Percentiles rank a stretch among this genome's conserved stretches.
Conservation (phyloP, 2,113 vertebrate species). For the Siniperca chuatsi region DNA sequence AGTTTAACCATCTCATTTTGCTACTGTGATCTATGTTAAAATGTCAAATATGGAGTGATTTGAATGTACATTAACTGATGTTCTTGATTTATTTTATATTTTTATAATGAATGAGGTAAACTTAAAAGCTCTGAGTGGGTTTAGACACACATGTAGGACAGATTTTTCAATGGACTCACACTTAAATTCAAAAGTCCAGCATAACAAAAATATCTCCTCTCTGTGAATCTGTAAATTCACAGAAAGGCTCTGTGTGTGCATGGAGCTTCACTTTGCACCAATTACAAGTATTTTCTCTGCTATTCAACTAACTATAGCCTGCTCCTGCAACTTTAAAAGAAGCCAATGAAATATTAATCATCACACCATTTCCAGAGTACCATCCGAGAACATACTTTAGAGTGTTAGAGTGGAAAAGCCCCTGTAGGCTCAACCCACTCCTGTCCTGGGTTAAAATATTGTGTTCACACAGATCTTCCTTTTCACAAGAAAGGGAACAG, state of each 20-base stretch:
- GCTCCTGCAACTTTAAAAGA: conserved; percentile 69
- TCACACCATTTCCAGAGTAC: conserved; percentile 75
- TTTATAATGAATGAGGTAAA: neutral
- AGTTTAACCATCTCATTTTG: conserved; percentile 6
- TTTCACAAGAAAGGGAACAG: conserved; percentile 48
- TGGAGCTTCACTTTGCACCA: conserved; percentile 56
- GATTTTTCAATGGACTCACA: neutral
- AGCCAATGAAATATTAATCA: conserved; percentile 82
- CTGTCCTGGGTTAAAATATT: conserved; percentile 45
- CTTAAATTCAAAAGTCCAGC: neutral
- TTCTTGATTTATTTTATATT: conserved; percentile 10
- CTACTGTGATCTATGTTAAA: neutral
- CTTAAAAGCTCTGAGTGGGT: neutral
- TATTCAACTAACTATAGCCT: conserved; percentile 60
- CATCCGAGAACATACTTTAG: conserved; percentile 73
- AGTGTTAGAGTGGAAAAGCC: conserved; percentile 69
- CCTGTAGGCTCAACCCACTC: conserved; percentile 65
- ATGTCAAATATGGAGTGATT: neutral
- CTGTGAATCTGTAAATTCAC: conserved; percentile 22
- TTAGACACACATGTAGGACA: neutral
- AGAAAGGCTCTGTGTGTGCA: conserved; percentile 1
- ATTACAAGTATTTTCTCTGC: conserved; percentile 35
- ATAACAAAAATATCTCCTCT: neutral
- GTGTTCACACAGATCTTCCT: conserved; percentile 51
- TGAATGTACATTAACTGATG: neutral